Conservation (phyloP, 2,113 vertebrate species). For the Pachycephala philippinensis region DNA sequence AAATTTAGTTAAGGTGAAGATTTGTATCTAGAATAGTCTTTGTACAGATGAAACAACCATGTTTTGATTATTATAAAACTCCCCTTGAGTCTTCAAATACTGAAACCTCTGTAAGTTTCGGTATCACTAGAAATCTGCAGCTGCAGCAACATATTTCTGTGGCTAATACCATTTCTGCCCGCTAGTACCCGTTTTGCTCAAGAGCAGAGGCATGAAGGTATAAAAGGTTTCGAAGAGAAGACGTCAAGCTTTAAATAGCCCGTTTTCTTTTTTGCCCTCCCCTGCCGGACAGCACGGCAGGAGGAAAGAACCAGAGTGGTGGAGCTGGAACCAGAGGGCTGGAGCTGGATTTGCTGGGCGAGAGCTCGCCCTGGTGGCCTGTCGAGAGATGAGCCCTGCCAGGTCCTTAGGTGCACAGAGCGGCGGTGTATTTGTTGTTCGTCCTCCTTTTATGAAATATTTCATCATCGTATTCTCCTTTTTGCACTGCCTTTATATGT, state of each 20-base stretch:
- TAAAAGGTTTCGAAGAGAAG: background rate
- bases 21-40: background rate
- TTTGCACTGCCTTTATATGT: background rate
- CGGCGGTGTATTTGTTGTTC: fast-evolving
- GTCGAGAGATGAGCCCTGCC: fast-evolving
- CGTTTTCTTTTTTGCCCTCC: fast-evolving
- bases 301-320: fast-evolving
- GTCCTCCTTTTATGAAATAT: background rate
- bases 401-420: fast-evolving
- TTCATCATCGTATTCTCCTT: background rate
- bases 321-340: background rate
- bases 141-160: background rate
- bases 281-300: background rate
- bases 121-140: background rate
- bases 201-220: background rate
- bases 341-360: background rate
- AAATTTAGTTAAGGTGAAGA: background rate
- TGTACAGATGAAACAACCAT: background rate
- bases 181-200: background rate
- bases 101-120: conserved; percentile 1
- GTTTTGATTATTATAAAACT: background rate
- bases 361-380: conserved; percentile 37
- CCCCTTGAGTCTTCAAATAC: background rate
- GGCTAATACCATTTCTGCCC: background rate
- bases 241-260: background rate